These are phyloP conservation scores for Lamellibrachia satsuma DNA, from an alignment of 2,888 invertebrate genomes.

Conservation along the genomic window DNA sequence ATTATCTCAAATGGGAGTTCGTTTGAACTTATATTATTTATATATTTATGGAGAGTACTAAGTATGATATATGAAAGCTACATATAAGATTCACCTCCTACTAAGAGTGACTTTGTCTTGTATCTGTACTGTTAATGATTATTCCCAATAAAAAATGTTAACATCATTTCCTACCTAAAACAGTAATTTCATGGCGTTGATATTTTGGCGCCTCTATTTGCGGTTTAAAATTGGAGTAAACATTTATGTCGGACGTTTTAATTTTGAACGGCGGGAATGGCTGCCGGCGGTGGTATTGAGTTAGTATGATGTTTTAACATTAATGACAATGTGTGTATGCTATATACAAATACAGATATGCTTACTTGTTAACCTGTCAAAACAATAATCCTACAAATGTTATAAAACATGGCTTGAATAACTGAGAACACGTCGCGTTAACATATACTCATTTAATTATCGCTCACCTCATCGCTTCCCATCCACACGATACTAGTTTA, in stretches of 20 bases:
- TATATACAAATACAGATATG: neutral
- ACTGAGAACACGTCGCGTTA: neutral
- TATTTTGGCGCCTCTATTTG: neutral
- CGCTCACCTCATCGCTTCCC: neutral
- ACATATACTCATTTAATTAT: neutral
- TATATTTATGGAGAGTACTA: too few relatives aligned
- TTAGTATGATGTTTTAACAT: neutral
- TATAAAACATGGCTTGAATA: neutral
- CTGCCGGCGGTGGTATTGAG: neutral
- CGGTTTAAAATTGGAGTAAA: neutral
- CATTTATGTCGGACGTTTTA: neutral
- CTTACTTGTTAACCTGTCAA: neutral
- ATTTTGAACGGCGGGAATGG: conserved; percentile 13
- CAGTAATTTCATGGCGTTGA: neutral
- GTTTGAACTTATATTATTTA: too few relatives aligned
- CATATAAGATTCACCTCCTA: too few relatives aligned
- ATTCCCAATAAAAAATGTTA: too few relatives aligned
- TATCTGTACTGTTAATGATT: too few relatives aligned
- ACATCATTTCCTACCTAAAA: too few relatives aligned
- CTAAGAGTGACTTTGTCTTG: too few relatives aligned
- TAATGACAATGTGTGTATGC: neutral
- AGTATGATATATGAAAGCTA: too few relatives aligned
- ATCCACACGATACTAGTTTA: too few relatives aligned
- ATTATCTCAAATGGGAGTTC: too few relatives aligned
- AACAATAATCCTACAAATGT: neutral